phyloP scores from a whole-genome alignment of 2,797 vertebrate species.

The Loriculus beryllinus region DNA sequence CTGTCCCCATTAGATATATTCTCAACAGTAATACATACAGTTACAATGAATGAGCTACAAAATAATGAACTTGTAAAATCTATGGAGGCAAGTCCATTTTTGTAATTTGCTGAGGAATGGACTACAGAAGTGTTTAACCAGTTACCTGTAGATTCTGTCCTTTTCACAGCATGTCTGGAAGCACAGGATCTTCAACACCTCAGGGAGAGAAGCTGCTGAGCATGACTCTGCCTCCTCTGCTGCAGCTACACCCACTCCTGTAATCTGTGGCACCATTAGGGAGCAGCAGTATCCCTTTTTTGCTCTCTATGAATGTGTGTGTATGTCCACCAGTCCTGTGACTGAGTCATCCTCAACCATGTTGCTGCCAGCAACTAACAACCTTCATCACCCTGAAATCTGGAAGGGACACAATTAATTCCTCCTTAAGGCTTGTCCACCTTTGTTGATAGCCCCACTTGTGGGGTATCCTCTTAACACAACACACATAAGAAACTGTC shows the following conservation, averaged over 20 bases:
- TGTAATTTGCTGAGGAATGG: background rate
- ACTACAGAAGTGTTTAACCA: background rate
- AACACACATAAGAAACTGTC: background rate
- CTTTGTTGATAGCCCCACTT: background rate
- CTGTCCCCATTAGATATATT: background rate
- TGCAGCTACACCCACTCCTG: conserved; percentile 5
- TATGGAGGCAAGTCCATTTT: background rate
- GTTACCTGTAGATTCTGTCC: background rate
- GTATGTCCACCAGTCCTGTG: background rate
- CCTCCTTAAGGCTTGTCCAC: background rate
- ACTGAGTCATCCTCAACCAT: background rate
- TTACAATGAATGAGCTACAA: background rate
- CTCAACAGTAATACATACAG: background rate
- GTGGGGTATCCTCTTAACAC: background rate
- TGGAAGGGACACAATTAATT: background rate
- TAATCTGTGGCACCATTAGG: background rate
- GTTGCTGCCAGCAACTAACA: background rate
- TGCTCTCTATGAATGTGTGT: background rate
- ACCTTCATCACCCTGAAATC: background rate
- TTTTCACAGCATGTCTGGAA: background rate
- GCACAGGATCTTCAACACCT: background rate
- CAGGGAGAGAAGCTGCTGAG: background rate
- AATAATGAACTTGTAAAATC: conserved; percentile 9
- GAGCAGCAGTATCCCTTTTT: background rate
- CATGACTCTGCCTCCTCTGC: background rate